A percentile compares a stretch with the other conserved stretches of the same genome.
These are phyloP conservation scores for Morpho helenor DNA, from an alignment of 2,888 invertebrate genomes.

Conservation along the genomic window DNA sequence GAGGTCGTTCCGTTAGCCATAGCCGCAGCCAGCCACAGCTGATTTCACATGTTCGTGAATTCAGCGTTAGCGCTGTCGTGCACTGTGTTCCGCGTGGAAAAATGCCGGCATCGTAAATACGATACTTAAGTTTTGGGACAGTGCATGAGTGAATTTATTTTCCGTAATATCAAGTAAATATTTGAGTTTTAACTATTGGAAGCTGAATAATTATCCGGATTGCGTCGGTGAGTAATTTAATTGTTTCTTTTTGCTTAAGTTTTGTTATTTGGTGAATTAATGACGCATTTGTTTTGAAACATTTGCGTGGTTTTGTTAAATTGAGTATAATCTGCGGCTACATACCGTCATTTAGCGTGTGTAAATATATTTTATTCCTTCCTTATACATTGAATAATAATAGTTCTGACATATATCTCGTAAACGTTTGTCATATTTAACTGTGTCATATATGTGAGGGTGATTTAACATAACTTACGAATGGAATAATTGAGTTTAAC, in stretches of 20 bases:
- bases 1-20: slow-evolving; percentile 37
- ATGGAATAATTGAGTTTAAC: no score
- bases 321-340: no score
- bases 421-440: no score
- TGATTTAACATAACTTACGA: no score
- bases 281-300: slow-evolving; percentile 5
- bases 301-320: no score
- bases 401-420: no score
- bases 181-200: slow-evolving; percentile 8
- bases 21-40: slow-evolving; percentile 51
- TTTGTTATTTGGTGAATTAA: slow-evolving; percentile 2
- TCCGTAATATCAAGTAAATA: slow-evolving; percentile 18
- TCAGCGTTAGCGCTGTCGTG: slow-evolving; percentile 38
- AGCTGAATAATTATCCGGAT: slow-evolving; percentile 2
- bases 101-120: slow-evolving; percentile 55
- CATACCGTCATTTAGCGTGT: no score
- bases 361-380: no score
- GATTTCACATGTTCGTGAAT: slow-evolving; percentile 68
- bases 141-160: slow-evolving; percentile 24
- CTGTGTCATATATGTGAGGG: no score
- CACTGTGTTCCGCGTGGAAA: slow-evolving; percentile 41
- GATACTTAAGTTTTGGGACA: slow-evolving; percentile 15
- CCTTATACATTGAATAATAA: no score
- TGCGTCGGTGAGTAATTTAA: slow-evolving; percentile 19
- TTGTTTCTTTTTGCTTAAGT: neutral